Base-by-base conservation (phyloP, 2,888 invertebrate species). In the Synanthedon myopaeformis region DNA sequence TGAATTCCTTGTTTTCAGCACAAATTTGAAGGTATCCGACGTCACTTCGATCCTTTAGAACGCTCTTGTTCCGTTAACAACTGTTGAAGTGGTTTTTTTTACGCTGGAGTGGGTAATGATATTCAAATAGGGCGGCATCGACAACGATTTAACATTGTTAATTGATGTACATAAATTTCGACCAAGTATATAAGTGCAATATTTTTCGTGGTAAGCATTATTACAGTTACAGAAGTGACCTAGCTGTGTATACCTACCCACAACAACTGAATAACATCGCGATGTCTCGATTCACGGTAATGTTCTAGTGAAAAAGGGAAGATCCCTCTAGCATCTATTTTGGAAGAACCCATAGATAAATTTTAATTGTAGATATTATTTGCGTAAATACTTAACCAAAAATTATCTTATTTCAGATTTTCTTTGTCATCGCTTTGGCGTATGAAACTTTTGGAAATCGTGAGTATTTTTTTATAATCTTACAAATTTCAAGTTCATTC, bases 271-370 rank as follows among this genome's bases (percentile, higher is more conserved):
- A 56, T 51, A 63, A 60, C 56, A 61, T 60, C 19, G 66, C 66
- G 58, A 86, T 86, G 86, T 82, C 81, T 73, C 82, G 76, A 64
- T 70, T 85, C 67, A 83, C 83, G 84, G 86, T 86, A 80, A 82
- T 76, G 28, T 35, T 35, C 35, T 35, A 35, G 10, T 35, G 35
- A 35, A 6, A 35, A 35, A 10, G 10, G n/a, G n/a, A n/a, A 35
- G 8, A 35, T 10, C 35, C 2, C 3, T 35, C 35, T 35, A 35
- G 3, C 10, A 10, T 10, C 8, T 10, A 35, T 35, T 35, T 35
- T 10, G 35, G 35, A 35, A 10, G 35, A 35, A 10, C 0, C 10
- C 50, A 17, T 17, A 19, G 11, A 19, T 50, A 50, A 12, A 50
- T 14, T 50, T 45, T 50, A 14, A 50, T 19, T 17, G 23, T 5